These are phyloP conservation scores for Cenopis cana DNA, from an alignment of 2,888 invertebrate species.

Conservation along the genomic window DNA sequence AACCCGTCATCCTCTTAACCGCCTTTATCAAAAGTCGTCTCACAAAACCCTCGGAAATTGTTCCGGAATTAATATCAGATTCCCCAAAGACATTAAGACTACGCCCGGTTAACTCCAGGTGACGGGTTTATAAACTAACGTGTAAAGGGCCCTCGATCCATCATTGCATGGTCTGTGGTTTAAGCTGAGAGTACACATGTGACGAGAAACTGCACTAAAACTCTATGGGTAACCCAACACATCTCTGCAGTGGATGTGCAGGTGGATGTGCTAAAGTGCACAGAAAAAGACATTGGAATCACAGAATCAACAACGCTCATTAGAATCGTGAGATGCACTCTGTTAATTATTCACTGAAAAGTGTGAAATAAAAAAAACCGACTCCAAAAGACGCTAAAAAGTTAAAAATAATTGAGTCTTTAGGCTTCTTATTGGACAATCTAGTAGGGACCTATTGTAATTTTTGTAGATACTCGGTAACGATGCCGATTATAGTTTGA, in stretches of 20 bases:
- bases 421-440: too few species aligned
- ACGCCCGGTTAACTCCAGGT: conserved; percentile 45
- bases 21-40: conserved; percentile 36
- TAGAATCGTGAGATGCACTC: too few species aligned
- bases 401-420: too few species aligned
- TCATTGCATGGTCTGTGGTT: conserved; percentile 53
- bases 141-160: conserved; percentile 51
- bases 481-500: too few species aligned
- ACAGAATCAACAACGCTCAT: too few species aligned
- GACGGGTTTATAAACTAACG: conserved; percentile 49
- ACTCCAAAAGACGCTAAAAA: too few species aligned
- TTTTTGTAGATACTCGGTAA: too few species aligned
- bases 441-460: too few species aligned
- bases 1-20: conserved; percentile 32
- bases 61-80: conserved; percentile 30
- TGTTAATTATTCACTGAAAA: too few species aligned
- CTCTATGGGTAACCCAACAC: not conserved
- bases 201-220: not conserved
- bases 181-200: conserved; percentile 13
- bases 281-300: not conserved
- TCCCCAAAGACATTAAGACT: conserved; percentile 38
- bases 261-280: not conserved
- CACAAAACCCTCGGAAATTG: conserved; percentile 34
- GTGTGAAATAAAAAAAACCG: too few species aligned
- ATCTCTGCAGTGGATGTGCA: not conserved